phyloP scores from a whole-genome alignment of 2,797 vertebrate genomes.

The Petrocephalus schoutedeni region DNA sequence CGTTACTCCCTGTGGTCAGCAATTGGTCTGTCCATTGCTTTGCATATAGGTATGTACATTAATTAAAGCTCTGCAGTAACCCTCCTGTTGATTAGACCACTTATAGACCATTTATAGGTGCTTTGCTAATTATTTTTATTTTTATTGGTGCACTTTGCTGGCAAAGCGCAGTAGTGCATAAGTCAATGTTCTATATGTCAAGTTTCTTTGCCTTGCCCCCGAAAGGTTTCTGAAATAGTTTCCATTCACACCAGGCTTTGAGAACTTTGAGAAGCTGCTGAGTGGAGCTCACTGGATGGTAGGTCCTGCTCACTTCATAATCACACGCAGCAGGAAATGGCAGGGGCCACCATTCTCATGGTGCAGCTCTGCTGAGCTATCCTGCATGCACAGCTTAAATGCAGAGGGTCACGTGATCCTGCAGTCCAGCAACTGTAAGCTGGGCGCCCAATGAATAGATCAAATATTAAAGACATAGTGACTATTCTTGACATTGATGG shows the following conservation, averaged over 20 bases:
- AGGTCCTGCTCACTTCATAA: constrained; percentile 37
- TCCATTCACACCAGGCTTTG: constrained; percentile 68
- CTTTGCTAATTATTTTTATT: neutral
- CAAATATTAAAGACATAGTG: neutral
- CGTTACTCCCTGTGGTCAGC: constrained; percentile 96
- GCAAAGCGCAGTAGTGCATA: neutral
- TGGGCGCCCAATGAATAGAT: neutral
- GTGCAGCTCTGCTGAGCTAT: neutral
- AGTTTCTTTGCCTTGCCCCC: neutral
- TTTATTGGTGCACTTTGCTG: neutral
- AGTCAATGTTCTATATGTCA: neutral
- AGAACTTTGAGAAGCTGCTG: constrained; percentile 89
- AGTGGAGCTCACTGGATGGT: constrained; percentile 97
- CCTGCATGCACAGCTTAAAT: neutral
- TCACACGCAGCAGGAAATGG: neutral
- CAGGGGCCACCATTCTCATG: neutral
- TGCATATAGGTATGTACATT: constrained; percentile 81
- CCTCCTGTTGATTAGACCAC: neutral
- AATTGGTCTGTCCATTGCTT: constrained; percentile 91
- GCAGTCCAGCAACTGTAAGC: neutral
- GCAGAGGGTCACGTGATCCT: neutral
- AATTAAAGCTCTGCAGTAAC: neutral
- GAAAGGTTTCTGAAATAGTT: neutral
- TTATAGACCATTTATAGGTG: neutral
- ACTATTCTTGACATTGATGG: neutral